These are phyloP conservation scores for Acanthiza pusilla DNA, from an alignment of 2,797 vertebrate species.

Conservation along the genomic window DNA sequence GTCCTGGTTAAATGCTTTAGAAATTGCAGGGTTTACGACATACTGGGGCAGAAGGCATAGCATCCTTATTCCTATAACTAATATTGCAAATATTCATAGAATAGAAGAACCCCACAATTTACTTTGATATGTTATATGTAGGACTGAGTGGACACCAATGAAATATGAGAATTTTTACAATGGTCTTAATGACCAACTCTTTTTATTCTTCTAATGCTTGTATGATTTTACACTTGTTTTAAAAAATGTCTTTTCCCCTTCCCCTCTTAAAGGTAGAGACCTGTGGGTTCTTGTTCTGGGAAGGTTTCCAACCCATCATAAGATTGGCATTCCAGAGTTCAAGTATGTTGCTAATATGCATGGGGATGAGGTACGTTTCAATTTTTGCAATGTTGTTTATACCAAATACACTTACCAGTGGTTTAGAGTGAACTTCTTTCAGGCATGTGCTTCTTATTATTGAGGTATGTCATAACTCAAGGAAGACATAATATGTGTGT, in stretches of 20 bases:
- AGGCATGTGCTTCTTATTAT: background rate
- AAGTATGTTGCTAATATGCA: conserved; percentile 99
- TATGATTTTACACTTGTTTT: conserved; percentile 30
- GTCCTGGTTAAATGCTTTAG: background rate
- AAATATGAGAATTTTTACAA: background rate
- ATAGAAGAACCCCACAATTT: background rate
- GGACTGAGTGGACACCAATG: background rate
- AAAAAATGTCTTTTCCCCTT: conserved; percentile 63
- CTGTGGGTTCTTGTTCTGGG: conserved; percentile 94
- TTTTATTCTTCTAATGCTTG: background rate
- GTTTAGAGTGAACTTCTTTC: background rate
- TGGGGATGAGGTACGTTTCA: conserved; percentile 90
- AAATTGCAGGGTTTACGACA: background rate
- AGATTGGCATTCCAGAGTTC: conserved; percentile 91
- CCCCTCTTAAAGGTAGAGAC: conserved; percentile 83
- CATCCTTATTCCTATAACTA: background rate
- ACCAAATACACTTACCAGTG: background rate
- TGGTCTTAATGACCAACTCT: background rate
- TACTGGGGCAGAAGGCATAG: background rate
- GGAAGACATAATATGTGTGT: background rate
- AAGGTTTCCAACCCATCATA: conserved; percentile 82
- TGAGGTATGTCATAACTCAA: background rate
- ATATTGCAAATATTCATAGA: background rate
- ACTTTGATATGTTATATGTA: background rate
- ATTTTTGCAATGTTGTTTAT: conserved; percentile 47